Evolutionary conservation across 2,113 vertebrate species (phyloP).

Genomic region (Cairina moschata): DNA sequence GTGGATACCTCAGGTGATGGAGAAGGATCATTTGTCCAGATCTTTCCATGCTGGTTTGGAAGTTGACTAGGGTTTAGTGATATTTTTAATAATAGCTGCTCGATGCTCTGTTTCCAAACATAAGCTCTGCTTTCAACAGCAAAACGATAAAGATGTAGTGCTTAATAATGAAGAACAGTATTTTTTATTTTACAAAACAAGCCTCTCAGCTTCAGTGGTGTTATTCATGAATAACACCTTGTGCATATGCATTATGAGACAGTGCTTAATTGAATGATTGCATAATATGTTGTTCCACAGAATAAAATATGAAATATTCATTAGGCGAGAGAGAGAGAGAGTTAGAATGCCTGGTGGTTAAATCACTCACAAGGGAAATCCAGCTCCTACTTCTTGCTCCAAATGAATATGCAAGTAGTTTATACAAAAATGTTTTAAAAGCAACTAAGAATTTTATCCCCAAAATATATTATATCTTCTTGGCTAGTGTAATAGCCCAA

Average conservation of each 20-base stretch:
- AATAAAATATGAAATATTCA: slow-evolving; percentile 73
- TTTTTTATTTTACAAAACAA: slow-evolving; percentile 67
- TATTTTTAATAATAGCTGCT: not conserved
- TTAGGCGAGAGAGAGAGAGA: slow-evolving; percentile 50
- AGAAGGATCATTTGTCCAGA: not conserved
- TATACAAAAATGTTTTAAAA: slow-evolving; percentile 36
- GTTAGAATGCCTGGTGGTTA: slow-evolving; percentile 61
- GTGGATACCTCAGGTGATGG: not conserved
- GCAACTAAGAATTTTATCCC: not conserved
- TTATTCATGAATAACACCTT: slow-evolving; percentile 69
- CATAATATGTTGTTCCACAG: slow-evolving; percentile 69
- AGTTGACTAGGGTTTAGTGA: not conserved
- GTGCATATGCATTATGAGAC: slow-evolving; percentile 70
- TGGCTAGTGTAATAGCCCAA: not conserved
- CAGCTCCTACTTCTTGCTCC: slow-evolving; percentile 30
- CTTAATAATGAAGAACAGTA: slow-evolving; percentile 56
- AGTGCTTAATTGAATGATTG: slow-evolving; percentile 72
- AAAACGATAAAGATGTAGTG: slow-evolving; percentile 46
- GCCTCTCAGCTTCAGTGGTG: slow-evolving; percentile 53
- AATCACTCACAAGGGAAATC: slow-evolving; percentile 59
- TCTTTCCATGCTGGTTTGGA: not conserved
- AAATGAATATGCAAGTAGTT: slow-evolving; percentile 43
- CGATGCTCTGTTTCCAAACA: not conserved
- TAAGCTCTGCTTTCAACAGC: slow-evolving; percentile 23
- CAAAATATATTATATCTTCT: not conserved